Conservation (phyloP, 2,113 vertebrate genomes). For the Amphiprion percula region DNA sequence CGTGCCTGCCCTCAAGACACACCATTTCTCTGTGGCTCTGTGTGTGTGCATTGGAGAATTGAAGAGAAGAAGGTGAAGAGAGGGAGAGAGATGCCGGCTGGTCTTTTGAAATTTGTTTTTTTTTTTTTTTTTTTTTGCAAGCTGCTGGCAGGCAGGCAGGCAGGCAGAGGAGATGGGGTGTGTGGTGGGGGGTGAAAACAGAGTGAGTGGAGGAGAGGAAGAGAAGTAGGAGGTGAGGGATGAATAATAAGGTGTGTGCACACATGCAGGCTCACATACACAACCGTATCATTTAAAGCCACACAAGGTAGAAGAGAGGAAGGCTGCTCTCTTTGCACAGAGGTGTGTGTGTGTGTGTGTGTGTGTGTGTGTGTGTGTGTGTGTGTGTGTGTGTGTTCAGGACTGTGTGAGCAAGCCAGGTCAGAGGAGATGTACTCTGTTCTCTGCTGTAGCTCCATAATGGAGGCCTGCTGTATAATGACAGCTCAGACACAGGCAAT, state of each 20-base stretch:
- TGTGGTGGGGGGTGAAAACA: conserved; percentile 6
- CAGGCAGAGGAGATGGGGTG: not conserved
- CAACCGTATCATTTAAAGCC: conserved; percentile 48
- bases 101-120: too few species aligned
- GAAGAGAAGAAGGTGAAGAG: conserved; percentile 66
- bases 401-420: conserved; percentile 56
- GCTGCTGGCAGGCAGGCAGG: conserved; percentile 61
- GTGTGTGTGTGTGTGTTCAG: conserved; percentile 17
- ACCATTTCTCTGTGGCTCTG: conserved; percentile 51
- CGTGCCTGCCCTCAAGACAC: conserved; percentile 76
- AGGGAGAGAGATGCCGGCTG: conserved; percentile 58
- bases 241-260: conserved; percentile 70
- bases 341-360: conserved; percentile 20
- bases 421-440: conserved; percentile 66
- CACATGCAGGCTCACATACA: conserved; percentile 34
- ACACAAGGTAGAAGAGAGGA: conserved; percentile 49
- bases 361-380: conserved; percentile 27
- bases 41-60: conserved; percentile 46
- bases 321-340: conserved; percentile 57
- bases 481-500: conserved; percentile 62
- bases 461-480: conserved; percentile 80
- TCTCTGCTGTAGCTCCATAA: conserved; percentile 73
- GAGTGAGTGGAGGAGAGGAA: conserved; percentile 28
- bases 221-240: conserved; percentile 69
- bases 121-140: not conserved